phyloP scores from a whole-genome alignment of 2,797 vertebrate genomes.

The Falco naumanni region DNA sequence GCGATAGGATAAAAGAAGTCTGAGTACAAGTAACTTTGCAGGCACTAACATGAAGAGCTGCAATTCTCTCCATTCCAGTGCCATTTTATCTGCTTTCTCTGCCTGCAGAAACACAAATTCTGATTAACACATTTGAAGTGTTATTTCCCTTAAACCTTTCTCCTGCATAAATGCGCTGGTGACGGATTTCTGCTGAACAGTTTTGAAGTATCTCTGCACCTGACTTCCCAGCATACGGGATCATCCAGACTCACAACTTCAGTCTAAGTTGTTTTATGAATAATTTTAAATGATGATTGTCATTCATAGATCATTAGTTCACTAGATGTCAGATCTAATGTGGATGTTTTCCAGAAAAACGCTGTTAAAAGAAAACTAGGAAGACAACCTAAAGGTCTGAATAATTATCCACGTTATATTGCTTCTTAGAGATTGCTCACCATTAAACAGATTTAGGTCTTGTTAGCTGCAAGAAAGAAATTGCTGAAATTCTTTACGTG shows the following conservation, averaged over 20 bases:
- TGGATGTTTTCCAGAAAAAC: not conserved
- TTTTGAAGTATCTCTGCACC: not conserved
- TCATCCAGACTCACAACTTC: not conserved
- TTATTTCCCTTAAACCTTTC: slow-evolving; percentile 12
- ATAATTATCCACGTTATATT: not conserved
- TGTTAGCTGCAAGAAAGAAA: slow-evolving; percentile 32
- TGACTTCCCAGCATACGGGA: not conserved
- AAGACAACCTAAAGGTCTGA: not conserved
- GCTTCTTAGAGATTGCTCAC: slow-evolving; percentile 30
- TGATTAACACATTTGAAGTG: not conserved
- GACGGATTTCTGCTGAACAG: not conserved
- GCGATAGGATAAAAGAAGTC: not conserved
- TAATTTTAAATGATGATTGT: not conserved
- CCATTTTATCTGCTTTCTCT: not conserved
- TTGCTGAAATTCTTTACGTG: slow-evolving; percentile 32
- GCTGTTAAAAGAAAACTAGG: not conserved
- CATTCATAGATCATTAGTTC: not conserved
- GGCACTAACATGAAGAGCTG: not conserved
- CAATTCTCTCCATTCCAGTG: not conserved
- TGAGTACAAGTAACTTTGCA: not conserved
- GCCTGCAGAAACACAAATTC: not conserved
- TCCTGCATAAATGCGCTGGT: not conserved
- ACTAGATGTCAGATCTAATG: not conserved
- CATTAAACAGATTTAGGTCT: slow-evolving; percentile 47
- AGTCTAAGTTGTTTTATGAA: not conserved